Conservation (phyloP, 2,797 vertebrate species). For the Falco concolor region DNA sequence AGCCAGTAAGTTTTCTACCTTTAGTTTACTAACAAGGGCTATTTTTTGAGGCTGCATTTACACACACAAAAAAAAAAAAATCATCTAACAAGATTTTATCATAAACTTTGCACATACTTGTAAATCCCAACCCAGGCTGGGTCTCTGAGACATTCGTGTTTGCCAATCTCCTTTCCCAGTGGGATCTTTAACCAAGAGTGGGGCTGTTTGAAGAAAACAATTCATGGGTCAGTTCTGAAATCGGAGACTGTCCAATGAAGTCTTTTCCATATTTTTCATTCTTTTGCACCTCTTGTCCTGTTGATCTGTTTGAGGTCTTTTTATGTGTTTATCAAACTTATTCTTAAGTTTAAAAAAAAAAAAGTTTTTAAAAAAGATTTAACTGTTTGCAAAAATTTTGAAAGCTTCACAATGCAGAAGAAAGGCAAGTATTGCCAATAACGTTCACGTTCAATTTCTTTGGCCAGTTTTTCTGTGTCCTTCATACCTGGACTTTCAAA, state of each 20-base stretch:
- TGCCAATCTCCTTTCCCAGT: constrained; percentile 41
- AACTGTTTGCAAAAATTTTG: constrained; percentile 65
- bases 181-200: constrained; percentile 46
- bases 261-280: constrained; percentile 42
- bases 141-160: constrained; percentile 17
- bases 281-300: constrained; percentile 71
- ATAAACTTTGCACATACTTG: constrained; percentile 17
- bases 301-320: constrained; percentile 88
- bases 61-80: neutral
- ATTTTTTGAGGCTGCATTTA: constrained; percentile 43
- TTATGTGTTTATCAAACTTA: constrained; percentile 84
- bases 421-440: constrained; percentile 38
- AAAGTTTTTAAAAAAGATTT: constrained; percentile 41
- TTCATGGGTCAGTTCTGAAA: constrained; percentile 18
- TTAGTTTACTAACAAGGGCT: constrained; percentile 47
- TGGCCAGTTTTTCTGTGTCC: constrained; percentile 69
- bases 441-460: constrained; percentile 41
- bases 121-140: constrained; percentile 31
- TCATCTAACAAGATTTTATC: constrained; percentile 13
- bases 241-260: constrained; percentile 29
- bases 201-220: constrained; percentile 4
- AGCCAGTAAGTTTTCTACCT: neutral
- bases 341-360: constrained; percentile 85
- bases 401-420: constrained; percentile 47
- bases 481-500: constrained; percentile 53